Evolutionary conservation across 1,140 invertebrate species (phyloP).

Genomic region (Papilio dardanus): DNA sequence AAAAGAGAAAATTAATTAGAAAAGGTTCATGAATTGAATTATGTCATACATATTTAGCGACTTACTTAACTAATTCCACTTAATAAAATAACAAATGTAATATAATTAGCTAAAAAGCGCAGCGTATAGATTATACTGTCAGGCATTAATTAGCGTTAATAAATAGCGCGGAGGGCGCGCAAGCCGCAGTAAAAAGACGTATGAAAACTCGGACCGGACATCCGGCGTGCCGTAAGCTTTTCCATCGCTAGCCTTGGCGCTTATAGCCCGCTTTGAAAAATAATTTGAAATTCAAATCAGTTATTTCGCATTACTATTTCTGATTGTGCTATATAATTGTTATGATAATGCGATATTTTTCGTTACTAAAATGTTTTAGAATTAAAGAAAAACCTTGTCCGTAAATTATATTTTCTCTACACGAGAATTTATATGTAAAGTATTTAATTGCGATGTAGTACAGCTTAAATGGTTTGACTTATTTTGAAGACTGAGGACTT

Average conservation of each 20-base stretch:
- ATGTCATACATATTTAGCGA: no score
- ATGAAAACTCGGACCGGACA: slow-evolving; percentile 65
- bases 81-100: background rate
- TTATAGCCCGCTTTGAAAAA: background rate
- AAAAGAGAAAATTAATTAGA: no score
- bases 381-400: background rate
- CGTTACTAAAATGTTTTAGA: background rate
- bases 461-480: background rate
- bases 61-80: background rate
- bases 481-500: background rate
- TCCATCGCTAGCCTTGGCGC: slow-evolving; percentile 34
- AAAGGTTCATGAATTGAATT: no score
- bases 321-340: background rate
- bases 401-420: background rate
- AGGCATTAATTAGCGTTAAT: slow-evolving; percentile 41
- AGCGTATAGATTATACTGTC: slow-evolving; percentile 10
- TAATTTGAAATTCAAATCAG: slow-evolving; percentile 33
- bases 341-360: background rate
- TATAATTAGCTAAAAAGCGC: slow-evolving; percentile 17
- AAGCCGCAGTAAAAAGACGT: slow-evolving; percentile 51
- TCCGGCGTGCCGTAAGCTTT: slow-evolving; percentile 55
- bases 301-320: background rate
- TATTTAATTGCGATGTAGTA: background rate
- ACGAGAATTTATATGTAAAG: no score
- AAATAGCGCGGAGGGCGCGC: slow-evolving; percentile 43